Evolutionary conservation across 1,140 invertebrate genomes (phyloP), one percentile per base, ranked within the genome.

Genomic region (Drosophila varians): DNA sequence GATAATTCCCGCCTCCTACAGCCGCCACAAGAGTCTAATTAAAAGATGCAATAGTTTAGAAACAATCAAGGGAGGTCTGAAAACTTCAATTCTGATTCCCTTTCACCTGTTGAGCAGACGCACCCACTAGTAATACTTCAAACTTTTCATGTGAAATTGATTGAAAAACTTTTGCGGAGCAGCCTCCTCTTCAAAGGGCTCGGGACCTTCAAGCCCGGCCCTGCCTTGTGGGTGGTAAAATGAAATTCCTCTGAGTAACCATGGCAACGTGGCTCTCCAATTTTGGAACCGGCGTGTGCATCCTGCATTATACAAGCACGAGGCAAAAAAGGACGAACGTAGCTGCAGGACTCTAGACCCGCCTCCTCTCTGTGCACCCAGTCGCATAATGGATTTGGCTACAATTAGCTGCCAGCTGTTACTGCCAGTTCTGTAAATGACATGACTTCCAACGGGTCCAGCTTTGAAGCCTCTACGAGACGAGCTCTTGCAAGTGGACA

Each of bases 131-230:
- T 2, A 23, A 12, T 31, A 16, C 12, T 71, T 23, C 62, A 74
- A 79, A 79, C 70, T 79, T 79, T 79, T 77, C 64, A 64, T 60
- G 74, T 79, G 70, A 79, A 74, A 74, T 79, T 79, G 76, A 79
- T 79, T 79, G 76, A 65, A 74, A 79, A 79, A 84, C 79, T 84
- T 86, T 64, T 45, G 21, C 56, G 19, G 14, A 18, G 19, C 38
- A 11, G 31, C 7, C 28, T 51, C 25, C 19, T 42, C 7, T 21
- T 34, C 53, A 70, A 71, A 58, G 54, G 53, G 43, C 21, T 45
- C 26, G 26, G 9, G 54, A 18, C 56, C 49, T 52, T 43, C 9
- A 19, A 52, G 18, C 45, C 25, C 34, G 28, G 64, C 43, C 7
- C 14, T 18, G 57, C 12, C 25, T 1, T 48, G 46, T 43, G 36